A percentile compares a stretch with the other conserved stretches of the same genome.
Conservation (phyloP, 2,113 vertebrate species). For the Cyanoliseus patagonus region DNA sequence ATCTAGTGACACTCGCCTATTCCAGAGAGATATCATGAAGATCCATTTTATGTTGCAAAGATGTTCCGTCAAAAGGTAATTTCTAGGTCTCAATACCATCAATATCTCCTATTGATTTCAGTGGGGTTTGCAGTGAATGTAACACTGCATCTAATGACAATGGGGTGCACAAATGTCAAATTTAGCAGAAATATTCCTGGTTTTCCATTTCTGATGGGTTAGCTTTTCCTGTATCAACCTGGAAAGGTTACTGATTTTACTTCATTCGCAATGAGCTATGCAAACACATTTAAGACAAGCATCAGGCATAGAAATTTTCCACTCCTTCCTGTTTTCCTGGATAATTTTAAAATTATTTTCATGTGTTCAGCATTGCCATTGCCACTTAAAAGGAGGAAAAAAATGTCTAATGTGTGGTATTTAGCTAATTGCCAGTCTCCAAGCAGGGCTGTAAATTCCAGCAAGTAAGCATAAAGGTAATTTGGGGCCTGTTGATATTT, state of each 20-base stretch:
- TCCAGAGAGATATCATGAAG: background rate
- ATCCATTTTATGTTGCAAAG: conserved; percentile 2
- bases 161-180: background rate
- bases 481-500: background rate
- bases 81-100: background rate
- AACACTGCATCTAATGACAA: background rate
- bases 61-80: background rate
- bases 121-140: background rate
- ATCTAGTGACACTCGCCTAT: background rate
- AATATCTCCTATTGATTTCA: conserved; percentile 25
- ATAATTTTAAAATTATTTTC: background rate
- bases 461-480: background rate
- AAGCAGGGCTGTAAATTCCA: conserved; percentile 60
- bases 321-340: background rate
- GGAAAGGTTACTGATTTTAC: background rate
- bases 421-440: conserved; percentile 69
- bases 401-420: conserved; percentile 46
- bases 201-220: background rate
- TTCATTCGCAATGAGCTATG: background rate
- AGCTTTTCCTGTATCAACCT: background rate
- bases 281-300: background rate
- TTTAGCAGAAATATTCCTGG: conserved; percentile 2
- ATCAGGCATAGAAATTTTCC: conserved; percentile 29
- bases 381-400: background rate
- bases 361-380: background rate